Evolutionary conservation across 2,888 invertebrate species (phyloP), one percentile per base, ranked within the genome.

Genomic region (Pinctada fucata): DNA sequence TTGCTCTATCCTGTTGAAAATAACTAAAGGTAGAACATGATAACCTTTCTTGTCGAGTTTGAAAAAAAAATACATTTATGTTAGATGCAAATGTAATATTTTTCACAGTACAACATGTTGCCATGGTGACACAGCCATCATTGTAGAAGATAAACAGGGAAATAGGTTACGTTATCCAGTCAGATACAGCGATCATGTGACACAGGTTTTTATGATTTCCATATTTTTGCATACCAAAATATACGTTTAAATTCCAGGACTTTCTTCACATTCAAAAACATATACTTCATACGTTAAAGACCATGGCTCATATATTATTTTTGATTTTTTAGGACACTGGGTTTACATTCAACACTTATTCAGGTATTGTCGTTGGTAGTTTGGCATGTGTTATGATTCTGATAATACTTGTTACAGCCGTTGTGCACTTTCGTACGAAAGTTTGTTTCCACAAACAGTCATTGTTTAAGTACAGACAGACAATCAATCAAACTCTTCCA

Each of bases 71-170:
- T 31, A 31, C 1, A 31, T 31, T 31, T 31, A 31, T n/a, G 31
- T 31, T 31, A 1, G 1, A 31, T 31, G 31, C 31, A 31, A 31
- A 31, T 31, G 31, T 31, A 31, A 31, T 31, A 31, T 31, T 31
- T 31, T 45, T 50, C 52, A 3, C 68, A 80, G 80, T n/a, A 78
- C 75, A 5, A 74, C 73, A 52, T 80, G 80, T 63, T 80, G 77
- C 48, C 45, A 63, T 3, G 70, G 74, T 31, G 63, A 74, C 16
- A 70, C 72, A 16, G 75, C 72, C 3, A 68, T 80, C 2, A 72
- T 78, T 67, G 80, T 78, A 3, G 72, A 71, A 31, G 80, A 80
- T 47, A 72, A 73, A 50, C 52, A 68, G 45, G 80, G 80, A 3
- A 80, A 80, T 58, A 75, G 58, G 16, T 71, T 74, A 0, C 69